phyloP scores from a whole-genome alignment of 2,113 vertebrate species.

The Corythornis vintsioides region DNA sequence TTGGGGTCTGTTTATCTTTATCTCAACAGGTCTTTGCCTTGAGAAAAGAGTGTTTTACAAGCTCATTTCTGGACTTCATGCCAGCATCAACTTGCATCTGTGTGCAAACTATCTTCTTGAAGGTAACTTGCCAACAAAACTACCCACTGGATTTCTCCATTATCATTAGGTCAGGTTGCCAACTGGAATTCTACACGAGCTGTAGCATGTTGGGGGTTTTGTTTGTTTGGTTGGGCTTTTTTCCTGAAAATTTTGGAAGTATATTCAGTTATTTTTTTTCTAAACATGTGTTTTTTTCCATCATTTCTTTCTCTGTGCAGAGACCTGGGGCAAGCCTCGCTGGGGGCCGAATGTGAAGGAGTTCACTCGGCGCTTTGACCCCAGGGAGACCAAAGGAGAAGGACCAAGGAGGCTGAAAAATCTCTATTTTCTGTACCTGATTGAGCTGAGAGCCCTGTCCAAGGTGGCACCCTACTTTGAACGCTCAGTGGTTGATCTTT shows the following conservation, averaged over 20 bases:
- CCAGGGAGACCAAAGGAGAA: slow-evolving; percentile 89
- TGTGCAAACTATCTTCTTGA: slow-evolving; percentile 91
- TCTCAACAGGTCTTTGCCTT: slow-evolving; percentile 87
- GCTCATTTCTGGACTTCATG: slow-evolving; percentile 95
- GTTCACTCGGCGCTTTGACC: slow-evolving; percentile 88
- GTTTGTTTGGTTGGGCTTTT: background rate
- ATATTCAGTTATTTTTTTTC: background rate
- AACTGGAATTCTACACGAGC: background rate
- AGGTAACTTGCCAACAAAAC: slow-evolving; percentile 74
- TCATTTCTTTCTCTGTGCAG: slow-evolving; percentile 59
- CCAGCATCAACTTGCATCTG: slow-evolving; percentile 96
- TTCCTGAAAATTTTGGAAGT: background rate
- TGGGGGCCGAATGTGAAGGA: slow-evolving; percentile 93
- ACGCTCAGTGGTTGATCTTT: slow-evolving; percentile 88
- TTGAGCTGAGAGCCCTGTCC: slow-evolving; percentile 92
- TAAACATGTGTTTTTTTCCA: background rate
- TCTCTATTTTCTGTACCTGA: slow-evolving; percentile 94
- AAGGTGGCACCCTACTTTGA: slow-evolving; percentile 95
- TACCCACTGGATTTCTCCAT: background rate
- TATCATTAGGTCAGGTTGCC: background rate
- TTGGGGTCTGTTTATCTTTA: background rate
- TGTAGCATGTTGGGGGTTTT: background rate
- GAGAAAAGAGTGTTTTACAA: slow-evolving; percentile 97
- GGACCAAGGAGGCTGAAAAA: slow-evolving; percentile 94
- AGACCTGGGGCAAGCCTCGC: slow-evolving; percentile 87